These are phyloP conservation scores for Euglossa dilemma DNA, from an alignment of 1,140 invertebrate species.

Conservation along the genomic window DNA sequence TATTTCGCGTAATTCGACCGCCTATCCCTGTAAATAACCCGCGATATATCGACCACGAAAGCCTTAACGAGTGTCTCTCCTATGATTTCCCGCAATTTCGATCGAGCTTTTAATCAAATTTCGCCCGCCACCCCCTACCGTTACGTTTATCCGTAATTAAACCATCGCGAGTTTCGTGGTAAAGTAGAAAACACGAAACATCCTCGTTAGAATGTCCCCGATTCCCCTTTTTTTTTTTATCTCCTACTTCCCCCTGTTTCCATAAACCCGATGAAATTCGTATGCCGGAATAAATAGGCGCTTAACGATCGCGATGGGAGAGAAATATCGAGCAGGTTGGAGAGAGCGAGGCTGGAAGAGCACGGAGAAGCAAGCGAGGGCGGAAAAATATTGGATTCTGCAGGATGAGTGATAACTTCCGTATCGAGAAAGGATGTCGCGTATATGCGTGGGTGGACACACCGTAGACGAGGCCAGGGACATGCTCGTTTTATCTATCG, in stretches of 20 bases:
- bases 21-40: conserved; percentile 19
- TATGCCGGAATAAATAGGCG: conserved; percentile 29
- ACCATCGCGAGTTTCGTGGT: not conserved
- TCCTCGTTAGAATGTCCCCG: not conserved
- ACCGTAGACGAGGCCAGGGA: conserved; percentile 48
- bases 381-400: conserved; percentile 61
- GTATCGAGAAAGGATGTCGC: conserved; percentile 76
- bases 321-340: not conserved
- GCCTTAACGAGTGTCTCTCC: not conserved
- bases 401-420: conserved; percentile 79
- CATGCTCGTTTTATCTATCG: conserved; percentile 42
- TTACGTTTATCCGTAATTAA: not conserved
- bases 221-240: not conserved
- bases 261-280: not conserved
- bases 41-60: not conserved
- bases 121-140: no score
- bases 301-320: conserved; percentile 63
- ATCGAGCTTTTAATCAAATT: not conserved
- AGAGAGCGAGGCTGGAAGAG: conserved; percentile 40
- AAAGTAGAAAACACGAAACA: not conserved
- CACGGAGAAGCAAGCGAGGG: conserved; percentile 45
- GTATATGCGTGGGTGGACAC: conserved; percentile 66
- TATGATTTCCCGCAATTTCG: conserved; percentile 3
- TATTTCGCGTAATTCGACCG: conserved; percentile 42
- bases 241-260: not conserved